These are phyloP conservation scores for Rotaria magnacalcarata DNA, from an alignment of 2,888 invertebrate species.

Conservation along the genomic window DNA sequence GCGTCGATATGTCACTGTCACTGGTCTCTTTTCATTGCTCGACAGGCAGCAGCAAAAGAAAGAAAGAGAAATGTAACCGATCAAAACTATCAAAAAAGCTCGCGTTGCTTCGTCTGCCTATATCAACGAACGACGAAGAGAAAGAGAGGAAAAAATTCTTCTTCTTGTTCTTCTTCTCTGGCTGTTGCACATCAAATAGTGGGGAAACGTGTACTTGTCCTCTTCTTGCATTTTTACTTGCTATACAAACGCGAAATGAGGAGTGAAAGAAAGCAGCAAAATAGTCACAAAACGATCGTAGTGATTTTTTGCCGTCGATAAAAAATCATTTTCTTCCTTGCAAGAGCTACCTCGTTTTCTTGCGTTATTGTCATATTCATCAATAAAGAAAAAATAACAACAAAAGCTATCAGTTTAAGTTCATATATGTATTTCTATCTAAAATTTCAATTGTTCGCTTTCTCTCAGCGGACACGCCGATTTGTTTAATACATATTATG, in stretches of 20 bases:
- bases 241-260: constrained; percentile 18
- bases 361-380: not conserved
- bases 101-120: constrained; percentile 20
- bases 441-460: not conserved
- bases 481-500: not conserved
- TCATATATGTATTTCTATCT: not conserved
- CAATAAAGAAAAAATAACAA: not conserved
- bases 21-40: constrained; percentile 6
- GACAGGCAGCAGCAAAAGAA: not conserved
- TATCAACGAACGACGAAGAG: constrained; percentile 26
- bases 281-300: not conserved
- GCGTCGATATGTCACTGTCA: constrained; percentile 31
- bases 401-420: not conserved
- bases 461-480: constrained; percentile 16
- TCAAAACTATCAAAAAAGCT: constrained; percentile 18
- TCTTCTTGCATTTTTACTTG: not conserved
- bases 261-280: not conserved
- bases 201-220: not conserved
- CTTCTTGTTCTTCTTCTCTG: not conserved
- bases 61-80: constrained; percentile 28
- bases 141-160: not conserved
- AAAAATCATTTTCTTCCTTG: not conserved
- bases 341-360: not conserved
- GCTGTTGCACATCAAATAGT: constrained; percentile 10
- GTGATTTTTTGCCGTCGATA: not conserved